These are phyloP conservation scores for Schizopygopsis pylzovi DNA, from an alignment of 2,797 vertebrate genomes.

Conservation along the genomic window DNA sequence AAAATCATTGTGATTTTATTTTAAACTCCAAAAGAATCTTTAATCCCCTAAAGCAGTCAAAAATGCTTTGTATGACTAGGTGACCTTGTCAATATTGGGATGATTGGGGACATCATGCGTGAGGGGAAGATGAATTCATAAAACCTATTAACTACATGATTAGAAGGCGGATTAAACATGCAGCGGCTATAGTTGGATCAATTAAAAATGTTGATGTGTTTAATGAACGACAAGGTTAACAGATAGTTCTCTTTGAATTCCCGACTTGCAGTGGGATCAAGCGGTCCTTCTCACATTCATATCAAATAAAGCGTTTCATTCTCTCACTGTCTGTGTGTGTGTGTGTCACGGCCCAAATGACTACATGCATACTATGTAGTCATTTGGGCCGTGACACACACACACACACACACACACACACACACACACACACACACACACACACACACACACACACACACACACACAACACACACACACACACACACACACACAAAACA, in stretches of 20 bases:
- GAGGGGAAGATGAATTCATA: constrained; percentile 11
- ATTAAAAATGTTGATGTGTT: constrained; percentile 39
- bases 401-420: constrained; percentile 31
- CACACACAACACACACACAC: constrained; percentile 23
- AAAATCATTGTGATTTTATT: neutral
- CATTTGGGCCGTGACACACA: constrained; percentile 31
- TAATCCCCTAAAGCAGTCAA: neutral
- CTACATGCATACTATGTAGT: neutral
- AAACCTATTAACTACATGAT: constrained; percentile 28
- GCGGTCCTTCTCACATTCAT: constrained; percentile 44
- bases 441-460: constrained; percentile 31
- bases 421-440: constrained; percentile 21
- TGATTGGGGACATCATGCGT: neutral
- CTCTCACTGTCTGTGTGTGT: constrained; percentile 17
- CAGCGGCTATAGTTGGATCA: constrained; percentile 8
- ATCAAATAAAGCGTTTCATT: constrained; percentile 34
- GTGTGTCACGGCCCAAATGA: too few species aligned
- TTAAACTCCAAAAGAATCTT: neutral
- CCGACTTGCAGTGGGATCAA: constrained; percentile 28
- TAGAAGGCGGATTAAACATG: constrained; percentile 23
- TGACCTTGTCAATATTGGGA: neutral
- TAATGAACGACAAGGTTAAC: constrained; percentile 42
- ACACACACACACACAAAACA: constrained; percentile 28
- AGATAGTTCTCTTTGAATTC: constrained; percentile 25
- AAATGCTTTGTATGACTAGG: neutral